Base-by-base conservation (phyloP, 2,888 invertebrate genomes). In the Acleris sparsana region DNA sequence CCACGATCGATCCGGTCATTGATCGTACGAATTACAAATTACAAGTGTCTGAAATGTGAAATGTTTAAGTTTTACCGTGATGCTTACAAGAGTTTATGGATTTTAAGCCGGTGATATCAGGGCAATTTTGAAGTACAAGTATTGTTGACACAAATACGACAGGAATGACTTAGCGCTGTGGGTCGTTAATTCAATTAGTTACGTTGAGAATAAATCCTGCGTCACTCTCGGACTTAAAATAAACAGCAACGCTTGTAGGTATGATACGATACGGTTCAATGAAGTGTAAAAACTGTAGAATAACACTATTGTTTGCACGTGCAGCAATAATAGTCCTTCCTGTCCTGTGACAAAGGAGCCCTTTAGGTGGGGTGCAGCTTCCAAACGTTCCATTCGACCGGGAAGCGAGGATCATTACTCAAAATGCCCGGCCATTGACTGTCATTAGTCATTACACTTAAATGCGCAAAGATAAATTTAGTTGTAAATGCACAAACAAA, bases 1-100 rank as follows among this genome's bases (percentile, higher is more conserved):
- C 69, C 69, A 63, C 65, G 64, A 71, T 70, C 70, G 62, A 62
- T 46, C 46, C 17, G 77, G 75, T 78, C 78, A 71, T 72, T 75
- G 75, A 70, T 73, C 78, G 71, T 62, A 69, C 51, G 63, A 75
- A 70, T 67, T 69, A 52, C 61, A 18, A 75, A 70, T 68, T 69
- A 52, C 61, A 17, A 46, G 53, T 65, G 51, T 33, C n/a, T 43
- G 46, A 65, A 60, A 43, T 52, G 62, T 53, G 56, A 51, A 49
- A 64, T 49, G n/a, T 44, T 20, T 22, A 22, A 64, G 66, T 33
- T 29, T 48, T 29, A n/a, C 16, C 18, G 49, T 52, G 39, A 51
- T 51, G 39, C 44, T 33, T 20, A 49, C 18, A 52, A 2, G 5
- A 7, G 7, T 46, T 56, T 25, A 53, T 16, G 44, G 39, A 51